These are phyloP conservation scores for Epicampocera succincta DNA, from an alignment of 2,888 invertebrate species.

Conservation along the genomic window DNA sequence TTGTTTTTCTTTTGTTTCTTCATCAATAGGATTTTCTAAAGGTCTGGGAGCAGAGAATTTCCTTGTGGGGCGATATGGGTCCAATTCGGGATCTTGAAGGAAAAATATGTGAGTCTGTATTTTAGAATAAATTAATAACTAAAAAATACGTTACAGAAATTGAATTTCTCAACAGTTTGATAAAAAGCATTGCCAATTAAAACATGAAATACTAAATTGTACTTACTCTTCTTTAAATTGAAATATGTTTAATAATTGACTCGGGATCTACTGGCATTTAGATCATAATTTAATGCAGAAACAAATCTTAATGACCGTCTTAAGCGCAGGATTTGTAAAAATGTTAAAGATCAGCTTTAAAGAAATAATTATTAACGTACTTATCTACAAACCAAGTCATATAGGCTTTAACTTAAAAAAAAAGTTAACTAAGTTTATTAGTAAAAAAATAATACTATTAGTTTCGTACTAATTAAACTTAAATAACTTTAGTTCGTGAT, in stretches of 20 bases:
- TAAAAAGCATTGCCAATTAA: neutral
- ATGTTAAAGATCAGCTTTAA: neutral
- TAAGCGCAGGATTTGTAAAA: constrained; percentile 41
- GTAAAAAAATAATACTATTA: neutral
- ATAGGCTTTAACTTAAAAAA: constrained; percentile 16
- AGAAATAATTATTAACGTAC: neutral
- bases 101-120: neutral
- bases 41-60: constrained; percentile 85
- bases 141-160: neutral
- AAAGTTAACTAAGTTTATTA: neutral
- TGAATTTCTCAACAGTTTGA: neutral
- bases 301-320: constrained; percentile 49
- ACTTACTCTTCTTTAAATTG: constrained; percentile 45
- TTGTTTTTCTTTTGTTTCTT: constrained; percentile 85
- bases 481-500: no score
- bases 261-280: neutral
- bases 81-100: constrained; percentile 83
- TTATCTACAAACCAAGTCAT: neutral
- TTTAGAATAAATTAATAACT: neutral
- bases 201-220: neutral
- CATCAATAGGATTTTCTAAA: constrained; percentile 82
- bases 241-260: constrained; percentile 3
- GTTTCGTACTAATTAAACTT: neutral
- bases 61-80: constrained; percentile 87
- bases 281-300: neutral